These are phyloP conservation scores for Chlorodrepanis virens DNA, from an alignment of 2,113 vertebrate species.

Conservation along the genomic window DNA sequence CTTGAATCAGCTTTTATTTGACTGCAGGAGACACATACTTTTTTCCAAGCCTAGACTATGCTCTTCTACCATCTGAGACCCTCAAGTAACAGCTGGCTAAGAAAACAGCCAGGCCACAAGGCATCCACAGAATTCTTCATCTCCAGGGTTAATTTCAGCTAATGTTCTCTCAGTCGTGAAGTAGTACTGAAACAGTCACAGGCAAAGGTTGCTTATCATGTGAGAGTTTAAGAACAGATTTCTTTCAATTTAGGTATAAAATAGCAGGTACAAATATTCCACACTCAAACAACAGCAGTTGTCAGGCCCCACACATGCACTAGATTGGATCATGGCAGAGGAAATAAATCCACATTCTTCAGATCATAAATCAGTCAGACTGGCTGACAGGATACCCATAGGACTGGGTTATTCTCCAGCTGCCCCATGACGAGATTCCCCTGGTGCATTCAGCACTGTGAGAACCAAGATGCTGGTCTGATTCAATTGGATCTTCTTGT, in stretches of 20 bases:
- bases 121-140: not conserved
- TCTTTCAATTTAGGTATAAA: slow-evolving; percentile 29
- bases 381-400: not conserved
- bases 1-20: not conserved
- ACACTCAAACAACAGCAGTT: not conserved
- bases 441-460: not conserved
- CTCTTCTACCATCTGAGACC: not conserved
- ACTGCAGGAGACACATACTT: not conserved
- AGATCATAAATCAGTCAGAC: slow-evolving; percentile 23
- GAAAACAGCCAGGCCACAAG: not conserved
- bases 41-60: not conserved
- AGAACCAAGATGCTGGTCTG: not conserved
- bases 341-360: slow-evolving; percentile 8
- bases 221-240: not conserved
- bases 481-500: not conserved
- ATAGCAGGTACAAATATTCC: not conserved
- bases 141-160: not conserved
- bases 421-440: not conserved
- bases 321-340: not conserved
- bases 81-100: not conserved
- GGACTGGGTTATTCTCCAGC: not conserved
- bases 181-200: not conserved
- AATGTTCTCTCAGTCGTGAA: not conserved
- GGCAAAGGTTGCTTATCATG: not conserved
- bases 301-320: not conserved